phyloP scores from a whole-genome alignment of 1,140 invertebrate species.

The Drosophila mauritiana region DNA sequence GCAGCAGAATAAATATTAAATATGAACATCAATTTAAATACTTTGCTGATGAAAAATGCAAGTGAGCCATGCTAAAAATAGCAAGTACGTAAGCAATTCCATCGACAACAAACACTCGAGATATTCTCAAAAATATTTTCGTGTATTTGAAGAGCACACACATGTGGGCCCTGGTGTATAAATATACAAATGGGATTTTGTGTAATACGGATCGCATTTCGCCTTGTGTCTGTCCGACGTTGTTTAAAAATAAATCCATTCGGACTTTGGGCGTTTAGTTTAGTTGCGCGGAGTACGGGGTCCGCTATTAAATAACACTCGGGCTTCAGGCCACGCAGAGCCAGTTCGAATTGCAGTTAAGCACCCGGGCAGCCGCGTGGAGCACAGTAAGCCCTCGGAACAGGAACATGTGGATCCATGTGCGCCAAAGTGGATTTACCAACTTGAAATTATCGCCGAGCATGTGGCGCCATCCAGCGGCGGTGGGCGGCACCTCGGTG shows the following conservation, averaged over 20 bases:
- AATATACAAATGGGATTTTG: constrained; percentile 20
- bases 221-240: constrained; percentile 24
- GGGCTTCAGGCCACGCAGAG: constrained; percentile 26
- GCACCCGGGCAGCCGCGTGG: constrained; percentile 47
- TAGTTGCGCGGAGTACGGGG: neutral
- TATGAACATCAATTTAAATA: constrained; percentile 47
- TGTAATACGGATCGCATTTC: constrained; percentile 48
- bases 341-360: constrained; percentile 67
- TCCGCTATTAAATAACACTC: constrained; percentile 21
- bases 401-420: constrained; percentile 72
- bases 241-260: constrained; percentile 49
- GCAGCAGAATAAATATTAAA: constrained; percentile 16
- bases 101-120: constrained; percentile 61
- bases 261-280: constrained; percentile 18
- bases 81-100: constrained; percentile 44
- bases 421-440: constrained; percentile 81
- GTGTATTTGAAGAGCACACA: constrained; percentile 28
- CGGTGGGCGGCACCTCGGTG: constrained; percentile 36
- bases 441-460: constrained; percentile 79
- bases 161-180: constrained; percentile 3
- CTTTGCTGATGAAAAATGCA: constrained; percentile 33
- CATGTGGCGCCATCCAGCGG: constrained; percentile 69
- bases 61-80: constrained; percentile 69
- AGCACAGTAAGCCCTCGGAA: constrained; percentile 59
- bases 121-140: constrained; percentile 51